Evolutionary conservation across 2,797 vertebrate species (phyloP), one percentile per base, ranked within the genome.

Genomic region (Poeciliopsis paucimaculata): DNA sequence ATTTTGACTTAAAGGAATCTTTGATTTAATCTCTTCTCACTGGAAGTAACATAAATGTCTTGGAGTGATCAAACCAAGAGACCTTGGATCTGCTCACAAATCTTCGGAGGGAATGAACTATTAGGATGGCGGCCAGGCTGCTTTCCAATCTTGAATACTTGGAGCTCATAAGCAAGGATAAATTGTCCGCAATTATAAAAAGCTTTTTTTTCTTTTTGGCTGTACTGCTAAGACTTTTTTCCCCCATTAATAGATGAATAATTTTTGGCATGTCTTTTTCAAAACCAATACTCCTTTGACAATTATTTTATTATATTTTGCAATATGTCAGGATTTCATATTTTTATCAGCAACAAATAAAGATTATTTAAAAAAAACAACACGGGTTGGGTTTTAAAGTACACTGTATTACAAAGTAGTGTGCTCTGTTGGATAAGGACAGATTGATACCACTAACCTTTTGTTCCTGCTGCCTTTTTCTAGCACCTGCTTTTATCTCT

Each of bases 401-500:
- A n/a, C 0, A 36, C 55, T 7, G 31, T 55, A 41, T 66, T 13
- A 43, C 11, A 5, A 15, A 53, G 46, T n/a, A 53, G 34, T 68
- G 34, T 51, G 16, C 34, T 23, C 4, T 13, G 47, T 68, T 55
- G 47, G 72, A 55, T 31, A 45, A 68, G 46, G 55, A 68, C 26
- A 45, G 47, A 28, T 41, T 55, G 53, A 49, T 77, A 62, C 68
- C 47, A n/a, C 73, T 31, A 31, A 34, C 74, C 70, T 41, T 28
- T 79, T 73, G 70, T 60, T n/a, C 34, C 57, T 28, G 57, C 73
- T 26, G 11, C 36, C 85, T 80, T 43, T 70, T 57, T 43, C 34
- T 75, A 80, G 28, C 77, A 79, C 57, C 43, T n/a, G 4, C 64
- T 62, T 64, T n/a, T 1, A 77, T 81, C n/a, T 3, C 62, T 80